These are phyloP conservation scores for Rhyacophila brunnea DNA, from an alignment of 1,140 invertebrate genomes.

Conservation along the genomic window DNA sequence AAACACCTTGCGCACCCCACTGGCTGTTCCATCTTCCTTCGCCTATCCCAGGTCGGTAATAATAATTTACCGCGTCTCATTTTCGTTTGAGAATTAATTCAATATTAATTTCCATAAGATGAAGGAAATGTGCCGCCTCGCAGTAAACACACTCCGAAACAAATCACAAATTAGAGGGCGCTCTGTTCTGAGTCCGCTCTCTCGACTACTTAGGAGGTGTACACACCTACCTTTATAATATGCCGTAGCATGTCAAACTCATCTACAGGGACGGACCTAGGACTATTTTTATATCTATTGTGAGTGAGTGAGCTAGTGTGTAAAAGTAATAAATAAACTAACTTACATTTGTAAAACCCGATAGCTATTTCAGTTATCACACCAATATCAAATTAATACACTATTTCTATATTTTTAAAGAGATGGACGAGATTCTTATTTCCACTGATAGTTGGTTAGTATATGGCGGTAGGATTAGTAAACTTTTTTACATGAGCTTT, in stretches of 20 bases:
- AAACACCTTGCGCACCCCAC: background rate
- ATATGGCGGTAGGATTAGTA: too few species aligned
- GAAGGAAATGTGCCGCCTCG: background rate
- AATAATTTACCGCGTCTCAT: background rate
- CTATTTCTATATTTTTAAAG: too few species aligned
- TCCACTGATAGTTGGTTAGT: too few species aligned
- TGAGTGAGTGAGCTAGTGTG: too few species aligned
- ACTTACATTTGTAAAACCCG: too few species aligned
- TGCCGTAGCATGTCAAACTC: background rate
- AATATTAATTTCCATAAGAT: constrained; percentile 2
- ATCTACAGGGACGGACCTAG: background rate
- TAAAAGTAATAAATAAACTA: too few species aligned
- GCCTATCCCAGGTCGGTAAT: background rate
- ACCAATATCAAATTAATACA: too few species aligned
- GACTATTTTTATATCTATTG: background rate
- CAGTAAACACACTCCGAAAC: constrained; percentile 18
- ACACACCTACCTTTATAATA: too few species aligned
- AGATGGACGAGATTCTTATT: too few species aligned
- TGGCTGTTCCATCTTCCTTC: background rate
- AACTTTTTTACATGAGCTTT: too few species aligned
- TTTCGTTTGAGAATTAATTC: too few species aligned
- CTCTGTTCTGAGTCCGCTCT: constrained; percentile 1
- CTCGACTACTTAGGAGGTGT: background rate
- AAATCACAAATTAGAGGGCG: constrained; percentile 32
- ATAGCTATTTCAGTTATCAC: too few species aligned